Evolutionary conservation across 2,888 invertebrate species (phyloP), one percentile per base, ranked within the genome.

Genomic region (Acleris literana): DNA sequence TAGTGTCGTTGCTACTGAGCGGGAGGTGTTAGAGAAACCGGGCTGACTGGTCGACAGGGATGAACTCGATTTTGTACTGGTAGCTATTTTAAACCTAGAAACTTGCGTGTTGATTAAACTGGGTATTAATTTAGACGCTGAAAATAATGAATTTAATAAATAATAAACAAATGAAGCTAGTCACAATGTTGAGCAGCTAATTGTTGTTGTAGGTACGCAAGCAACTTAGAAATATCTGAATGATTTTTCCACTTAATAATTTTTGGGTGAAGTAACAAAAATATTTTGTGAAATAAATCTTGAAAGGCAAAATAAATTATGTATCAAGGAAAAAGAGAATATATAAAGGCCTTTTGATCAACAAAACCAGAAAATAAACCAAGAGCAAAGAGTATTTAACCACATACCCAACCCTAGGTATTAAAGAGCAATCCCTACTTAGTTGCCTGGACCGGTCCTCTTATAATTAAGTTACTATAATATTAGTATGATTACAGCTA

Each of bases 1-100:
- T 87, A 82, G 82, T 82, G 87, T 86, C 83, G 83, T 86, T 85
- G 86, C 84, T 82, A 81, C 82, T 76, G 71, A 83, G 81, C 79
- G 76, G 76, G 76, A 71, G 22, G 57, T 20, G 57, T 46, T 29
- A 17, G 56, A 29, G 29, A 53, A 60, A 65, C 51, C 65, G 55
- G 65, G 55, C 29, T 17, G 22, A 52, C 58, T 54, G 43, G 53
- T 33, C 16, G 7, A 46, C 49, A 56, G 55, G 55, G 60, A 33
- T 54, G 48, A 17, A 60, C 53, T 39, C 43, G 18, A 11, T 13
- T 25, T 51, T 48, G 5, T 22, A 29, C 20, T 57, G 11, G 22
- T 20, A 20, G 49, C 18, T 49, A 49, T 46, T 46, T 46, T 46
- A 46, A 39, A 39, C 39, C 17, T 46, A 46, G 46, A 46, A n/a